phyloP scores from a whole-genome alignment of 2,113 vertebrate genomes.

The Leucosticte australis region DNA sequence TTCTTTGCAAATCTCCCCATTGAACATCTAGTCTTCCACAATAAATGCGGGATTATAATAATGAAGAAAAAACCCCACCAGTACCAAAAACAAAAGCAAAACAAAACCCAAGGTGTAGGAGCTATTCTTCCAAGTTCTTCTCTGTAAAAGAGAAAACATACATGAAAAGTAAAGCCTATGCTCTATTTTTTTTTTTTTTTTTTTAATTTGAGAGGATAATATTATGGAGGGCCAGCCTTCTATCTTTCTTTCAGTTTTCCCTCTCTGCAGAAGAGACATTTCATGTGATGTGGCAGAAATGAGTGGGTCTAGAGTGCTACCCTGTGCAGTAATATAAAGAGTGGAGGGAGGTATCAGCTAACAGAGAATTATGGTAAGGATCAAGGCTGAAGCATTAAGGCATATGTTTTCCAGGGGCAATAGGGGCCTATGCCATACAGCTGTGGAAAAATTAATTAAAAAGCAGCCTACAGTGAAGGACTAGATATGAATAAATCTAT shows the following conservation, averaged over 20 bases:
- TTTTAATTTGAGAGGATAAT: background rate
- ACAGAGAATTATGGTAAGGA: background rate
- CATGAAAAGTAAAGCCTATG: background rate
- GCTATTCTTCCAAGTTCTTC: background rate
- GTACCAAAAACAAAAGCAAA: background rate
- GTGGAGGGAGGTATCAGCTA: background rate
- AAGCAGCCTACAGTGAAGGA: background rate
- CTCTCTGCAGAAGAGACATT: background rate
- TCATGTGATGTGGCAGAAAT: background rate
- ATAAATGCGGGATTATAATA: background rate
- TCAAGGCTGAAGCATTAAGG: background rate
- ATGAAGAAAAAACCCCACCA: background rate
- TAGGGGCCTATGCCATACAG: background rate
- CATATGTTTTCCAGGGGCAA: background rate
- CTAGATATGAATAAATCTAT: background rate
- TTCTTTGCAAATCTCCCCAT: background rate
- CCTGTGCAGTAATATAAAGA: background rate
- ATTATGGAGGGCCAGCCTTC: accelerated
- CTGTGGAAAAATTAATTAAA: background rate
- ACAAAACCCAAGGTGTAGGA: background rate
- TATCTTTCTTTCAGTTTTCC: background rate
- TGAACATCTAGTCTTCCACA: background rate
- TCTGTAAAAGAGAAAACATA: background rate
- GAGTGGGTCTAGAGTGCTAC: background rate
- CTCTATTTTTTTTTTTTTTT: background rate